phyloP scores from a whole-genome alignment of 1,140 invertebrate genomes.

The Drusus annulatus region DNA sequence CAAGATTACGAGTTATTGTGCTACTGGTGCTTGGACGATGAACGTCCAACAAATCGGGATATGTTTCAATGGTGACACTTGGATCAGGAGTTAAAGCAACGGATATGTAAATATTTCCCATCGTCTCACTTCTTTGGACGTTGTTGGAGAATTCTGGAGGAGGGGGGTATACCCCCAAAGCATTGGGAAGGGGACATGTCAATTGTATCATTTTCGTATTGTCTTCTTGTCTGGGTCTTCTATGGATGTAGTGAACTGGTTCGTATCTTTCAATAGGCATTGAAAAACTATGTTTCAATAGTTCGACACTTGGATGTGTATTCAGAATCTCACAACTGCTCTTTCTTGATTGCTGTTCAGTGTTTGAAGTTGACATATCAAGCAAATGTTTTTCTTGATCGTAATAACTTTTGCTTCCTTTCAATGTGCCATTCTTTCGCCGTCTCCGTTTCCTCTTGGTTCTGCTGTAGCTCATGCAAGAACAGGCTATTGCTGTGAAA shows the following conservation, averaged over 20 bases:
- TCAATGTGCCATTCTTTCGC: slow-evolving; percentile 75
- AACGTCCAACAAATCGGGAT: slow-evolving; percentile 65
- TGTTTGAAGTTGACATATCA: slow-evolving; percentile 71
- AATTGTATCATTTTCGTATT: slow-evolving; percentile 41
- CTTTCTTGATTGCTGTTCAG: slow-evolving; percentile 48
- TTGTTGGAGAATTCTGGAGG: slow-evolving; percentile 69
- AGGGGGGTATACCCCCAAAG: slow-evolving; percentile 65
- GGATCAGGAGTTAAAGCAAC: slow-evolving; percentile 61
- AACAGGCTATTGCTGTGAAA: slow-evolving; percentile 60
- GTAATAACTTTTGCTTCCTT: slow-evolving; percentile 83
- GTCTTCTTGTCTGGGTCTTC: slow-evolving; percentile 33
- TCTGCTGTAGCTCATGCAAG: slow-evolving; percentile 66
- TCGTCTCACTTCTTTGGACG: slow-evolving; percentile 54
- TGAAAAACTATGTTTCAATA: slow-evolving; percentile 62
- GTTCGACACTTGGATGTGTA: slow-evolving; percentile 49
- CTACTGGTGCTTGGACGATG: slow-evolving; percentile 28
- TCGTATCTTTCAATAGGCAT: slow-evolving; percentile 49
- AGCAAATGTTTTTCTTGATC: slow-evolving; percentile 89
- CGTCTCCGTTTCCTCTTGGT: slow-evolving; percentile 68
- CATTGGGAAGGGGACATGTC: slow-evolving; percentile 8
- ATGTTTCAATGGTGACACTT: slow-evolving; percentile 63
- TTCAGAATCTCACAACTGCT: slow-evolving; percentile 50
- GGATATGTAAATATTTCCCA: slow-evolving; percentile 70
- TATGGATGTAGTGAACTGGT: slow-evolving; percentile 30
- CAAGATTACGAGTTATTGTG: not conserved